phyloP scores from a whole-genome alignment of 2,797 vertebrate genomes.

The Discoglossus pictus region DNA sequence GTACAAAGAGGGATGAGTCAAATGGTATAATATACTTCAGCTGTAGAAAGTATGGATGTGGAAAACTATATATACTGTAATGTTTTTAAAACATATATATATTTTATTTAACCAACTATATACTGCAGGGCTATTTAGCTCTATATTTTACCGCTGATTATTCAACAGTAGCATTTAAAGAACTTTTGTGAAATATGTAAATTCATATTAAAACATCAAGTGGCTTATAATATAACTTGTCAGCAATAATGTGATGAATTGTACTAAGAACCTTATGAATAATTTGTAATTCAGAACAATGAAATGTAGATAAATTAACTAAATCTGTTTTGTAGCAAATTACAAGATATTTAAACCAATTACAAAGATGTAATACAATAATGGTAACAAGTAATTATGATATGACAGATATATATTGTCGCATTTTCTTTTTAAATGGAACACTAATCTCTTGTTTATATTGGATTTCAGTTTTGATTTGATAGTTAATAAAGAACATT shows the following conservation, averaged over 20 bases:
- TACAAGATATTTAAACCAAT: constrained; percentile 38
- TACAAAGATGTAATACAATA: constrained; percentile 19
- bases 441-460: constrained; percentile 26
- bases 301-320: constrained; percentile 13
- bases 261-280: constrained; percentile 28
- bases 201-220: constrained; percentile 25
- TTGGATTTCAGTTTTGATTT: not conserved
- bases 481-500: not conserved
- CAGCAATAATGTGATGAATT: constrained; percentile 23
- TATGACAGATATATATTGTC: constrained; percentile 10
- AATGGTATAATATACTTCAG: no score
- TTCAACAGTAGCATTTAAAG: constrained; percentile 19
- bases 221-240: constrained; percentile 9
- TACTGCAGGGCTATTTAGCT: no score
- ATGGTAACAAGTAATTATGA: constrained; percentile 24
- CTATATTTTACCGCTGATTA: constrained; percentile 6
- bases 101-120: no score
- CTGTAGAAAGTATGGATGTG: no score
- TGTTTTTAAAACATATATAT: no score
- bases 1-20: no score
- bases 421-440: constrained; percentile 21
- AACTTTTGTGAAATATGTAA: constrained; percentile 18
- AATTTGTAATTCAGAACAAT: constrained; percentile 28
- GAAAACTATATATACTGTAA: not conserved
- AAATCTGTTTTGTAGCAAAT: constrained; percentile 22